These are phyloP conservation scores for Euura saliciscinereae DNA, from an alignment of 1,140 invertebrate genomes.

Conservation along the genomic window DNA sequence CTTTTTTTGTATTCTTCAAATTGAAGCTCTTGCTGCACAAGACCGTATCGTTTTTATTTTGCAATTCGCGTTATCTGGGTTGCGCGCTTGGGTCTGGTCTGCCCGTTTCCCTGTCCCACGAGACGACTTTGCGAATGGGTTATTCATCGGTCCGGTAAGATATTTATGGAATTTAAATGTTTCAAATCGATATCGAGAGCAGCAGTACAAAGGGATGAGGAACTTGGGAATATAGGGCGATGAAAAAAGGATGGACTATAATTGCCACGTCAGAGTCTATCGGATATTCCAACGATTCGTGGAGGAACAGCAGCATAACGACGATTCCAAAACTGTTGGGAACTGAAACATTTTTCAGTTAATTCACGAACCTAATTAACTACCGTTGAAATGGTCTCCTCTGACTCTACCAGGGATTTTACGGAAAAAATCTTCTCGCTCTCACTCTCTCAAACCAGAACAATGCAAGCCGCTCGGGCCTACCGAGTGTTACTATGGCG, in stretches of 20 bases:
- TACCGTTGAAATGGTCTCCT: background rate
- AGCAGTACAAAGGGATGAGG: no score
- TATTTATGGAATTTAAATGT: conserved; percentile 47
- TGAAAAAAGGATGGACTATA: no score
- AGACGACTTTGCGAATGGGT: conserved; percentile 31
- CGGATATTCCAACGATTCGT: background rate
- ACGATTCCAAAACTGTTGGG: no score
- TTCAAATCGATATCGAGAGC: conserved; percentile 37
- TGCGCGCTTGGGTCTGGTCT: background rate
- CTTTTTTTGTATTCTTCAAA: background rate
- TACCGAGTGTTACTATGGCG: conserved; percentile 33
- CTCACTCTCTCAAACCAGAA: conserved; percentile 20
- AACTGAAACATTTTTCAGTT: background rate
- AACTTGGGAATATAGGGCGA: no score
- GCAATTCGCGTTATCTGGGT: background rate
- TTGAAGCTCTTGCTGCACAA: no score
- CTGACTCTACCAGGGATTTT: background rate
- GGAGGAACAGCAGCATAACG: background rate
- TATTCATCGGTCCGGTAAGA: conserved; percentile 41
- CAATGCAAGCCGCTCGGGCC: conserved; percentile 31
- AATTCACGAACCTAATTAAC: background rate
- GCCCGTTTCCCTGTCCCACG: background rate
- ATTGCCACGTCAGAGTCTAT: no score
- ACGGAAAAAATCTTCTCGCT: background rate
- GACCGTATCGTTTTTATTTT: background rate